phyloP scores from a whole-genome alignment of 2,113 vertebrate species.

The Halichoerus grypus region DNA sequence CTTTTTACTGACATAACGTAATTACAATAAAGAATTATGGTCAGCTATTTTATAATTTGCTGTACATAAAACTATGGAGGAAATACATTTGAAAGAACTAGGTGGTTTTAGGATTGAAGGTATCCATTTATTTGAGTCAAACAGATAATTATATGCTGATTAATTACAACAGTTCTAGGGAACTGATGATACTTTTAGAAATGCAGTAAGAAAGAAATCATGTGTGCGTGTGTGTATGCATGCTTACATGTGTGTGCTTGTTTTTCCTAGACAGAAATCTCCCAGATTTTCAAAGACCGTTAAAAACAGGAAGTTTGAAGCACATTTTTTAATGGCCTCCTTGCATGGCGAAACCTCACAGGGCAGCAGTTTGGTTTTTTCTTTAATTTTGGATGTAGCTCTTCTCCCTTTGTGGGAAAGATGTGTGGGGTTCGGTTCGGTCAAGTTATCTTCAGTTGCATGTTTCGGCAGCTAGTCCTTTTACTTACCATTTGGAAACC shows the following conservation, averaged over 20 bases:
- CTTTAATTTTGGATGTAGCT: not conserved
- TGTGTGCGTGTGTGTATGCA: too few species aligned
- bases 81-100: not conserved
- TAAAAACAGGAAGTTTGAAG: not conserved
- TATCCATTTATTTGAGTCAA: not conserved
- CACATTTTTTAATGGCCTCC: not conserved
- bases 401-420: not conserved
- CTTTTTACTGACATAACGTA: not conserved
- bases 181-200: not conserved
- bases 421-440: not conserved
- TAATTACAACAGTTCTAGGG: not conserved
- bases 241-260: rapidly evolving
- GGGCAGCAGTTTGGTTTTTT: not conserved
- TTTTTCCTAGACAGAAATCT: not conserved
- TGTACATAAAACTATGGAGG: not conserved
- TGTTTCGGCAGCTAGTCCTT: not conserved
- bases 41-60: not conserved
- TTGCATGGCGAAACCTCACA: not conserved
- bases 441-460: not conserved
- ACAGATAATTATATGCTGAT: not conserved
- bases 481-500: not conserved
- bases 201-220: not conserved
- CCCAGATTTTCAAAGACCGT: not conserved
- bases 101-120: not conserved
- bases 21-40: not conserved